Base-by-base conservation (phyloP, 1,140 invertebrate genomes). In the Venturia canescens region DNA sequence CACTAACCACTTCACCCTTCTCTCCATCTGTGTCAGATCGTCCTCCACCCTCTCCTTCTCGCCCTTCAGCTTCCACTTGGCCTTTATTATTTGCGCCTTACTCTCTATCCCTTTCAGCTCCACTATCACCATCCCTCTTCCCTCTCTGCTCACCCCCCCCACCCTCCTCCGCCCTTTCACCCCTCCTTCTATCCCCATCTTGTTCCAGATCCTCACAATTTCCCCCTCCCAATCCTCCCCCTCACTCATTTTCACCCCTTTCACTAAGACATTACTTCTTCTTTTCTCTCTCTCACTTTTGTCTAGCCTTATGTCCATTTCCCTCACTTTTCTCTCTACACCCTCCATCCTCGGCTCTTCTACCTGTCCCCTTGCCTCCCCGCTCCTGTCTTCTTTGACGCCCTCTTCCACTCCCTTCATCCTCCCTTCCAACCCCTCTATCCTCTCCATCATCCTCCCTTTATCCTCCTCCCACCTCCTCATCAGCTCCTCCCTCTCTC, bases 231-330 rank as follows among this genome's bases (percentile, higher is more conserved):
- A 60, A 21, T 60, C 23, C 6, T 60, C 21, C 16, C 57, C 57
- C 57, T 60, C 57, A 7, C 21, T n/a, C 57, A 18, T 60, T 21
- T 23, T 60, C 21, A 60, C 57, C 16, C 6, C 57, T 9, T 60
- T 60, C 57, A 60, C 57, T 60, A 60, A 23, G 13, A 60, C 57
- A 21, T 60, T 60, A n/a, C 18, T 21, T 60, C 57, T 21, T 60
- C n/a, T 9, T 60, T 9, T n/a, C 11, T 60, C n/a, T n/a, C n/a
- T n/a, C n/a, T n/a, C n/a, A n/a, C n/a, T n/a, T n/a, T n/a, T n/a
- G n/a, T n/a, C 57, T n/a, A 18, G 11, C 57, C 57, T 60, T 60
- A 60, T 60, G 16, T 60, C 57, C 2, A 23, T 60, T 21, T 60
- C 57, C 57, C 57, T 60, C n/a, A 60, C 16, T 23, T 21, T 60